Evolutionary conservation across 2,888 invertebrate genomes (phyloP), one percentile per base, ranked within the genome.

Genomic region (Piscicola geometra): DNA sequence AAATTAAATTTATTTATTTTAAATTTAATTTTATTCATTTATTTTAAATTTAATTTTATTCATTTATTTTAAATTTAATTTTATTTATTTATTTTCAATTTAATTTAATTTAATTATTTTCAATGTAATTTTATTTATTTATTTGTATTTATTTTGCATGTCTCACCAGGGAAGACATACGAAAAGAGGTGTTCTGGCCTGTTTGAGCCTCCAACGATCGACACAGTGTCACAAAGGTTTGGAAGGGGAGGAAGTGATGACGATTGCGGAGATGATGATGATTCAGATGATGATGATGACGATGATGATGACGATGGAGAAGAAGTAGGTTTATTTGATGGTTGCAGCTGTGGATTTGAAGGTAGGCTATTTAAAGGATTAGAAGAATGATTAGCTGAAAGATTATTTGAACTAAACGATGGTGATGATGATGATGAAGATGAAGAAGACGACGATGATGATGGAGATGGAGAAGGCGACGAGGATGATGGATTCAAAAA

Each of bases 111-210:
- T n/a, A n/a, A n/a, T n/a, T n/a, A n/a, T n/a, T n/a, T n/a, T n/a
- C n/a, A n/a, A n/a, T n/a, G n/a, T n/a, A n/a, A n/a, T n/a, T n/a
- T n/a, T n/a, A n/a, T n/a, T n/a, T n/a, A n/a, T n/a, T n/a, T n/a
- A n/a, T n/a, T n/a, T n/a, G n/a, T n/a, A n/a, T n/a, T n/a, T n/a
- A n/a, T n/a, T n/a, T n/a, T n/a, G n/a, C n/a, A n/a, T n/a, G n/a
- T n/a, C 69, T 81, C 79, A 90, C 90, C 92, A 9, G 94, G 94
- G 84, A 91, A 91, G 0, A 91, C 90, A 82, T 93, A 94, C 0
- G 92, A 91, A 86, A 92, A 91, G 25, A 84, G 82, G 77, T 80
- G 80, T 50, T 77, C 75, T 73, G 32, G 76, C 73, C 76, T 80
- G 56, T 73, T 79, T 71, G 71, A 47, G 21, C 28, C 60, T 3